Conservation (phyloP, 2,888 invertebrate species). For the Morpho helenor region DNA sequence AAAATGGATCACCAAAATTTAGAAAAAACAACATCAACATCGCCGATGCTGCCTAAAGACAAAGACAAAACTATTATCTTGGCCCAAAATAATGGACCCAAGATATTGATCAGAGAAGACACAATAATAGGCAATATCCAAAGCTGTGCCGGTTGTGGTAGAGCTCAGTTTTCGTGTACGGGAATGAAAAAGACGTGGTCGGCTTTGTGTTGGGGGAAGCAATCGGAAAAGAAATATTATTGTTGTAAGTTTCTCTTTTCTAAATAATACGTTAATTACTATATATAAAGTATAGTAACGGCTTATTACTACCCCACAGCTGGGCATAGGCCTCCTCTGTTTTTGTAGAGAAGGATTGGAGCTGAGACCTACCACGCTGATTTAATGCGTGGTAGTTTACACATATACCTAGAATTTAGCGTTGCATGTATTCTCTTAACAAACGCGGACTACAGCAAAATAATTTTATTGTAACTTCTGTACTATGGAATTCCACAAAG, state of each 20-base stretch:
- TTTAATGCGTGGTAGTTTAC: too few species aligned
- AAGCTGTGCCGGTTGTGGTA: constrained; percentile 61
- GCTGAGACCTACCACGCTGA: too few species aligned
- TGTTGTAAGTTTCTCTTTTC: constrained; percentile 49
- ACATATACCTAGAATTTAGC: too few species aligned
- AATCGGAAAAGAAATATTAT: constrained; percentile 61
- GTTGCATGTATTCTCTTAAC: too few species aligned
- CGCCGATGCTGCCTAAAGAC: constrained; percentile 34
- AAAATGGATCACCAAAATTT: constrained; percentile 31
- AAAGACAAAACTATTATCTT: constrained; percentile 44
- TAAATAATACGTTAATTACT: too few species aligned
- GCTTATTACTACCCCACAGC: too few species aligned
- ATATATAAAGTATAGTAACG: too few species aligned
- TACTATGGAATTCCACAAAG: too few species aligned
- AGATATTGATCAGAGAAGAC: constrained; percentile 61
- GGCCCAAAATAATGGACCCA: constrained; percentile 42
- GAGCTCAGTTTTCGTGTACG: constrained; percentile 55
- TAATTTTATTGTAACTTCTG: too few species aligned
- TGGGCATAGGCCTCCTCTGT: too few species aligned
- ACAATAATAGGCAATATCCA: constrained; percentile 55
- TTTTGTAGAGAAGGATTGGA: too few species aligned
- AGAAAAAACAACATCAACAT: constrained; percentile 31
- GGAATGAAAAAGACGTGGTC: constrained; percentile 63
- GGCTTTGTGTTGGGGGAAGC: constrained; percentile 63
- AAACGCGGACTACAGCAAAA: too few species aligned